Base-by-base conservation (phyloP, 2,888 invertebrate species). In the Orthosia gothica region DNA sequence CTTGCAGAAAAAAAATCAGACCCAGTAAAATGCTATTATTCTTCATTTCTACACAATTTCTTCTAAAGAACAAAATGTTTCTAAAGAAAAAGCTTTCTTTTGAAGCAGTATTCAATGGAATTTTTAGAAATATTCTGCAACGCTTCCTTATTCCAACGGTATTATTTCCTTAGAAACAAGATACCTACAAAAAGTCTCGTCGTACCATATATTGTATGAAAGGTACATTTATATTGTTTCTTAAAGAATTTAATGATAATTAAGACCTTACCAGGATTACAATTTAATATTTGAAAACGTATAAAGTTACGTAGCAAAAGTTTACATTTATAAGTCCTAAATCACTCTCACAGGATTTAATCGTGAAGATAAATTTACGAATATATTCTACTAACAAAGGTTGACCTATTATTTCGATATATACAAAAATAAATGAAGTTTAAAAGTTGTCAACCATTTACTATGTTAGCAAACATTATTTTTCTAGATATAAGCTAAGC, bases 341-440 rank as follows among this genome's bases (percentile, higher is more conserved):
- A 63, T 55, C 76, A 69, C 55, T 71, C 70, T 69, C 71, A 57
- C 18, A 66, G 18, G 49, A 70, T 76, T 20, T 40, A 70, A 67
- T 62, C 52, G 58, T 66, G 64, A 82, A 72, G 49, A 58, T 61
- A 52, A 63, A 55, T 62, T 23, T 61, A 80, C n/a, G 64, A 59
- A 70, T 66, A 74, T 18, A 67, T 75, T 82, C 13, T 72, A 62
- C 54, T 73, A 55, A 70, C 11, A 70, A 63, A n/a, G n/a, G 72
- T 70, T 70, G 74, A 85, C 59, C 59, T 63, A 67, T 68, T 70
- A 71, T 70, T 64, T 69, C n/a, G n/a, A 65, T 84, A 80, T 80
- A 64, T 83, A 85, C 82, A 85, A 72, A 79, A 64, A 66, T 40
- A 59, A 50, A 70, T 62, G 20, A 68, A 65, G 15, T 20, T 64